phyloP scores from a whole-genome alignment of 1,140 invertebrate species.

The Fopius arisanus region DNA sequence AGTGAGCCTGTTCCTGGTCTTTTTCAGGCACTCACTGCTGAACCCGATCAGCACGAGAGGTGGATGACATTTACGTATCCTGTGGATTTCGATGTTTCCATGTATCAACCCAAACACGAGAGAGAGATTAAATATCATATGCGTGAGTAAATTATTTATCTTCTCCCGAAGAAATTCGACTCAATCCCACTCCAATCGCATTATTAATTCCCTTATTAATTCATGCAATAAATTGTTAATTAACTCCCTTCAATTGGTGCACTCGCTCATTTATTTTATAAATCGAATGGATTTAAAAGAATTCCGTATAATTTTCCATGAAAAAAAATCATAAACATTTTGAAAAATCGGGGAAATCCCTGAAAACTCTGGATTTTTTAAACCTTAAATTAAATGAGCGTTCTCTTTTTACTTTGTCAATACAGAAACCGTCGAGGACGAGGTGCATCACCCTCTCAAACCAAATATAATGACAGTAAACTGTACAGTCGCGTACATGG shows the following conservation, averaged over 20 bases:
- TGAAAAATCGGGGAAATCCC: no score
- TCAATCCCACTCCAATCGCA: no score
- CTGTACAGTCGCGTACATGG: conserved; percentile 93
- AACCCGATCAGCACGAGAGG: conserved; percentile 74
- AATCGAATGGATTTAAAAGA: no score
- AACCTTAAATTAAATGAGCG: no score
- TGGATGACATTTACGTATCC: conserved; percentile 84
- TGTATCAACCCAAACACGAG: conserved; percentile 66
- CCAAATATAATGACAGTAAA: conserved; percentile 77
- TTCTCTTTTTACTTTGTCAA: conserved; percentile 26
- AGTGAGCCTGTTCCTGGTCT: conserved; percentile 82
- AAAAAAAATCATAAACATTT: no score
- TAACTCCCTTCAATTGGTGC: no score
- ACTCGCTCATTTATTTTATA: no score
- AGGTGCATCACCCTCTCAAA: conserved; percentile 67
- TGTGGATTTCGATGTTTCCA: conserved; percentile 72
- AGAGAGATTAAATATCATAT: conserved; percentile 75
- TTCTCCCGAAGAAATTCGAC: no score
- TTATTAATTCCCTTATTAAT: no score
- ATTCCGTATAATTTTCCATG: no score
- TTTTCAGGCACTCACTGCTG: conserved; percentile 82
- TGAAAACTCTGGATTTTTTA: no score
- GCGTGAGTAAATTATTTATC: conserved; percentile 65
- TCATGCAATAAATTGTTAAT: no score
- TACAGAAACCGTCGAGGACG: conserved; percentile 72